phyloP scores from a whole-genome alignment of 2,113 vertebrate species.

The Phycodurus eques region DNA sequence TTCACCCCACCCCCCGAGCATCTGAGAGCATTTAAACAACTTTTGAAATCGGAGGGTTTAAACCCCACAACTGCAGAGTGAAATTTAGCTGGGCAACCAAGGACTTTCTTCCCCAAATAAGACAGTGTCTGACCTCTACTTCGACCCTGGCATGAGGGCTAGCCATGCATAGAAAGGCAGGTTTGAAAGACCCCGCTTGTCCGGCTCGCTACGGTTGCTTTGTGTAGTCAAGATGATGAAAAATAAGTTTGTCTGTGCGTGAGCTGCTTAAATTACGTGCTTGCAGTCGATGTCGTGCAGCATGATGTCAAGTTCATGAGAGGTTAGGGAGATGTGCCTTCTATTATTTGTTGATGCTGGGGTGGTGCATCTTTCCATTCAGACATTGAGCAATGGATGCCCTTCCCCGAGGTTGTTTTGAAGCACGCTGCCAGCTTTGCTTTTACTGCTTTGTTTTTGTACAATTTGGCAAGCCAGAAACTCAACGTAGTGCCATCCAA shows the following conservation, averaged over 20 bases:
- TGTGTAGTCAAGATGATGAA: slow-evolving; percentile 28
- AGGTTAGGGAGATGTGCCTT: slow-evolving; percentile 9
- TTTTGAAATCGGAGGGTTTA: slow-evolving; percentile 42
- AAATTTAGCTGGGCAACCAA: slow-evolving; percentile 52
- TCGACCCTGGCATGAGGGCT: slow-evolving; percentile 9
- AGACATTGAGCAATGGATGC: slow-evolving; percentile 54
- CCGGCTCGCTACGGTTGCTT: slow-evolving; percentile 26
- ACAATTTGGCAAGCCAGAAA: background rate
- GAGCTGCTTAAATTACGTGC: slow-evolving; percentile 26
- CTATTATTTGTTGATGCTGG: slow-evolving; percentile 15
- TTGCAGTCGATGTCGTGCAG: slow-evolving; percentile 7
- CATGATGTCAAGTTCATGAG: slow-evolving; percentile 1
- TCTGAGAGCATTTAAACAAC: slow-evolving; percentile 58
- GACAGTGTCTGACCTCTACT: slow-evolving; percentile 30
- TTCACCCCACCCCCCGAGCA: slow-evolving; percentile 21
- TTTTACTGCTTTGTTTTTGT: slow-evolving; percentile 11
- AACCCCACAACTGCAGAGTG: slow-evolving; percentile 50
- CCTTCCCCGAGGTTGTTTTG: slow-evolving; percentile 62
- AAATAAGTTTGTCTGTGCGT: slow-evolving; percentile 43
- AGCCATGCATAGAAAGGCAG: slow-evolving; percentile 19
- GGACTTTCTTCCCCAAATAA: slow-evolving; percentile 41
- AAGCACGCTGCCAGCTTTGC: slow-evolving; percentile 31
- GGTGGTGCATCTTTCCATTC: slow-evolving; percentile 18
- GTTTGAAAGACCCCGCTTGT: slow-evolving; percentile 17
- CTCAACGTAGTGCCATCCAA: background rate